Conservation (phyloP, 2,113 vertebrate species). For the Barbus barbus region DNA sequence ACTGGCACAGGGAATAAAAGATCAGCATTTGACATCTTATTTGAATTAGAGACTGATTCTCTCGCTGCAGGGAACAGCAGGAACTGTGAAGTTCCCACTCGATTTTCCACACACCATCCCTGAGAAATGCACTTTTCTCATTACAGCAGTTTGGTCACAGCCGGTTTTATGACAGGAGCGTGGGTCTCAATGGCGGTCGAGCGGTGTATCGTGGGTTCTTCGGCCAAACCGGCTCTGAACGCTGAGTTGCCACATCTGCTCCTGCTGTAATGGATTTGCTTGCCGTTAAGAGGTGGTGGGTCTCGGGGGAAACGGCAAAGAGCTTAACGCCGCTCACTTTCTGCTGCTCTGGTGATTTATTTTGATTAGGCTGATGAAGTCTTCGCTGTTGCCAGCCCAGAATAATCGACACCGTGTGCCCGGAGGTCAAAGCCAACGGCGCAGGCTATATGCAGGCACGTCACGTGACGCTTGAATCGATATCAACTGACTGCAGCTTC, state of each 20-base stretch:
- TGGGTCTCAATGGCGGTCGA: background rate
- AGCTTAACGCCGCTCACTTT: constrained; percentile 72
- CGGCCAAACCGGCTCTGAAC: constrained; percentile 65
- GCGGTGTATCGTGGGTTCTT: background rate
- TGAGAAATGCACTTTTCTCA: constrained; percentile 66
- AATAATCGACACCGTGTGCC: constrained; percentile 76
- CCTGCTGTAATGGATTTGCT: constrained; percentile 77
- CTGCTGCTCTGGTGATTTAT: constrained; percentile 78
- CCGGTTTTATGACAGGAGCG: constrained; percentile 50
- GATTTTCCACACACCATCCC: background rate
- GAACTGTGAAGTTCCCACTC: constrained; percentile 16
- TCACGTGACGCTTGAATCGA: constrained; percentile 61
- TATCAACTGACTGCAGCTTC: background rate
- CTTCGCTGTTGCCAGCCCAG: constrained; percentile 61
- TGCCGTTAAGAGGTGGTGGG: constrained; percentile 59
- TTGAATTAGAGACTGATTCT: constrained; percentile 25
- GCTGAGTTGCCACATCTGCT: constrained; percentile 72
- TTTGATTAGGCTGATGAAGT: constrained; percentile 81
- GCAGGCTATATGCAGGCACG: background rate
- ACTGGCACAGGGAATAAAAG: constrained; percentile 55
- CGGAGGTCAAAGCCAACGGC: constrained; percentile 32
- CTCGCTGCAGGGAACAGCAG: constrained; percentile 50
- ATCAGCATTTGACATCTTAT: constrained; percentile 40
- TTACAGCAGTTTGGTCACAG: constrained; percentile 71
- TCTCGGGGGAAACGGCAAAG: constrained; percentile 67